Evolutionary conservation across 2,888 invertebrate genomes (phyloP).

Genomic region (Molanna angustata): DNA sequence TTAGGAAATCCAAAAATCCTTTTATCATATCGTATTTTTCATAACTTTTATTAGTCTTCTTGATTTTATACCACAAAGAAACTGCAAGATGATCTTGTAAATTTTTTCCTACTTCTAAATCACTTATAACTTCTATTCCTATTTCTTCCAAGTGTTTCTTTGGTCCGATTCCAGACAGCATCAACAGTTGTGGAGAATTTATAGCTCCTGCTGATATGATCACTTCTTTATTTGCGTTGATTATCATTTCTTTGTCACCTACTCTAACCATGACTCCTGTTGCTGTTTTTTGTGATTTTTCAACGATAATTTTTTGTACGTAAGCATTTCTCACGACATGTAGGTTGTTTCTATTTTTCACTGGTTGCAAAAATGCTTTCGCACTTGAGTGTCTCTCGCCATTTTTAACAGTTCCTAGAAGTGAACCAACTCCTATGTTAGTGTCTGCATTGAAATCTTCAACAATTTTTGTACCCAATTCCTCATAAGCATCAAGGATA

Average conservation of each 20-base stretch:
- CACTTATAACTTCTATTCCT: constrained; percentile 41
- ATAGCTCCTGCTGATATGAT: constrained; percentile 48
- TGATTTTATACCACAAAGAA: constrained; percentile 37
- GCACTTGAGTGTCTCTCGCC: constrained; percentile 53
- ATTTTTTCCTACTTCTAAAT: constrained; percentile 52
- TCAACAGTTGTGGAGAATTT: constrained; percentile 47
- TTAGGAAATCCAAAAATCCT: constrained; percentile 48
- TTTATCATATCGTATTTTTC: constrained; percentile 35
- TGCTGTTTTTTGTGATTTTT: constrained; percentile 39
- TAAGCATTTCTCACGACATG: constrained; percentile 42
- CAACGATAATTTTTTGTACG: constrained; percentile 42
- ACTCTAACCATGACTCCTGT: constrained; percentile 41
- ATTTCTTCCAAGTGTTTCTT: constrained; percentile 39
- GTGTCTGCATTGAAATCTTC: constrained; percentile 44
- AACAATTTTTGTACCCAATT: constrained; percentile 59
- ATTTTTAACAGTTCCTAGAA: constrained; percentile 46
- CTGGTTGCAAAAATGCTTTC: constrained; percentile 49
- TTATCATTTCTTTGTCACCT: constrained; percentile 22
- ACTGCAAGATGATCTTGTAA: constrained; percentile 53
- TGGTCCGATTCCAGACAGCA: constrained; percentile 52
- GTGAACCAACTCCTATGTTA: constrained; percentile 50
- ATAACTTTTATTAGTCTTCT: constrained; percentile 36
- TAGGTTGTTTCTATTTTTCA: constrained; percentile 39
- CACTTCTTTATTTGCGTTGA: constrained; percentile 43
- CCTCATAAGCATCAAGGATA: constrained; percentile 65